Conservation (phyloP, 2,113 vertebrate species). For the Pyxicephalus adspersus region DNA sequence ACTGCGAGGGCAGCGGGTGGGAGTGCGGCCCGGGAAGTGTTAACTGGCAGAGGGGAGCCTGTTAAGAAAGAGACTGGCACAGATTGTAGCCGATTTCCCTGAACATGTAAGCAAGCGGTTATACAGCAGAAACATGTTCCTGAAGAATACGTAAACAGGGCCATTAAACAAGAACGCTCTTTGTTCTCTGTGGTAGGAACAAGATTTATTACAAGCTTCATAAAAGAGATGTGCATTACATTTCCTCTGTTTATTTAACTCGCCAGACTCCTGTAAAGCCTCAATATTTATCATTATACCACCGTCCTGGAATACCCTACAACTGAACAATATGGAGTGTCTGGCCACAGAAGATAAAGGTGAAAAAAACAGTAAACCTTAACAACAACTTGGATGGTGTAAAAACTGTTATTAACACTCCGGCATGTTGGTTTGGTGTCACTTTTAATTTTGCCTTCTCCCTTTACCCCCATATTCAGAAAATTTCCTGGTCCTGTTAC, state of each 20-base stretch:
- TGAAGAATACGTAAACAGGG: not conserved
- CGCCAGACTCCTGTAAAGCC: not conserved
- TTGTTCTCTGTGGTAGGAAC: constrained; percentile 15
- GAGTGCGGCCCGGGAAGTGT: not conserved
- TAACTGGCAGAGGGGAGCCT: not conserved
- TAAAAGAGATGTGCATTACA: not conserved
- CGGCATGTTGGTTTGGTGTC: too few species aligned
- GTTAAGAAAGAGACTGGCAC: not conserved
- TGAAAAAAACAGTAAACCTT: too few species aligned
- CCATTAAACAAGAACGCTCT: not conserved
- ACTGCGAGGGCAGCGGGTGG: too few species aligned
- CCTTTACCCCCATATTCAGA: too few species aligned
- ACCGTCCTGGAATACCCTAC: not conserved
- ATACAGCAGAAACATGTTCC: not conserved
- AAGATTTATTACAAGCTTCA: constrained; percentile 24
- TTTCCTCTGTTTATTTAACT: not conserved
- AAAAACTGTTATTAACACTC: too few species aligned
- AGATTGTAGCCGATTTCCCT: not conserved
- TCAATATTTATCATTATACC: not conserved
- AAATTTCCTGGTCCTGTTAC: too few species aligned
- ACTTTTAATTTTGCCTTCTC: too few species aligned
- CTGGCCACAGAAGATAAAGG: too few species aligned
- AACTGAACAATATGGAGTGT: not conserved
- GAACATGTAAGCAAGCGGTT: constrained; percentile 1
- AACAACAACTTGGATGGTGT: too few species aligned